Evolutionary conservation across 2,113 vertebrate species (phyloP).

Genomic region (Egretta garzetta): DNA sequence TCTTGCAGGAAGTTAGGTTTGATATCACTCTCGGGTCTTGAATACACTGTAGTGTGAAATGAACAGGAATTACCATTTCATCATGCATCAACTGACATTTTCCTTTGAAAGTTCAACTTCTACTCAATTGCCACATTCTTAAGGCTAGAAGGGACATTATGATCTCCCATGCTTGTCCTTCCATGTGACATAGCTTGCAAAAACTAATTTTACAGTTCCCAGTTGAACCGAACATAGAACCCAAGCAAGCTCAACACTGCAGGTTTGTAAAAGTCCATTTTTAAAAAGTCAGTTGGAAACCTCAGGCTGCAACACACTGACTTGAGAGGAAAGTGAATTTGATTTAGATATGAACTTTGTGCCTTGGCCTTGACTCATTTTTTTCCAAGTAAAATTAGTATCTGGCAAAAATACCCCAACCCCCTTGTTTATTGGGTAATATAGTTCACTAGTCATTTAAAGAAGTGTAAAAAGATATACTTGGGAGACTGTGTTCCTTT

Average conservation of each 20-base stretch:
- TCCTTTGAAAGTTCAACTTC: constrained; percentile 7
- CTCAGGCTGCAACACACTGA: background rate
- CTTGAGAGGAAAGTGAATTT: constrained; percentile 18
- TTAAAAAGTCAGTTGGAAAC: background rate
- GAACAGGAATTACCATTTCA: constrained; percentile 20
- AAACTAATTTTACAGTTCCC: background rate
- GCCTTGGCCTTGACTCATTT: background rate
- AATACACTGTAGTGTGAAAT: background rate
- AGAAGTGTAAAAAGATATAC: constrained; percentile 41
- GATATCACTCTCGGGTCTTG: background rate
- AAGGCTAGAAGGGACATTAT: background rate
- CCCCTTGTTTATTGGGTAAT: constrained; percentile 31
- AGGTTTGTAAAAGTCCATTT: background rate
- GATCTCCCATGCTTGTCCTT: background rate
- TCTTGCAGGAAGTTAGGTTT: background rate
- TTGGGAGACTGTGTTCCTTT: constrained; percentile 14
- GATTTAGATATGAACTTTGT: constrained; percentile 43
- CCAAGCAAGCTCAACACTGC: background rate
- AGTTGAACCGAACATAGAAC: background rate
- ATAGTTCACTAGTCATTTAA: background rate
- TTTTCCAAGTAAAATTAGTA: constrained; percentile 35
- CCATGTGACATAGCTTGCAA: background rate
- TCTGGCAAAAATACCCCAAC: constrained; percentile 26
- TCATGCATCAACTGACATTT: background rate
- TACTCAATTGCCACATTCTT: background rate